A percentile compares a stretch with the other conserved stretches of the same genome.
phyloP scores from a whole-genome alignment of 1,140 invertebrate species.

The Nomia melanderi region DNA sequence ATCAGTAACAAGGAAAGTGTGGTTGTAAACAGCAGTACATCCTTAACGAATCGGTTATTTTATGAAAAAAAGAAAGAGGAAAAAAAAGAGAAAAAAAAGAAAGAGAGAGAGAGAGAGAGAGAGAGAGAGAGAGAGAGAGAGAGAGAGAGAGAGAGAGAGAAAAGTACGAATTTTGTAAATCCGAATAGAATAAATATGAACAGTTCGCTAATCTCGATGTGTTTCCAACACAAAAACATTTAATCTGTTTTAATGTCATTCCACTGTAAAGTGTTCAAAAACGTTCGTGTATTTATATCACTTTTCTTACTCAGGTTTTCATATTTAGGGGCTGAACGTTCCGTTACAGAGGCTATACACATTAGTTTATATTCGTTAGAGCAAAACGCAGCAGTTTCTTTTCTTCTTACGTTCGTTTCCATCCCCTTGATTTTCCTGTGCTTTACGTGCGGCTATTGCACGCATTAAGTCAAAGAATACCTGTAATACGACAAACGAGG shows the following conservation, averaged over 20 bases:
- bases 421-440: conserved; percentile 93
- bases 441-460: conserved; percentile 96
- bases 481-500: conserved; percentile 81
- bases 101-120: no score
- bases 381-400: conserved; percentile 93
- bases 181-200: conserved; percentile 24
- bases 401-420: conserved; percentile 93
- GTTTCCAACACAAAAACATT: conserved; percentile 37
- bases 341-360: conserved; percentile 48
- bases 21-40: conserved; percentile 24
- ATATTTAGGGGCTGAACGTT: conserved; percentile 54
- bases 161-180: conserved; percentile 24
- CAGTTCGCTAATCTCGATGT: conserved; percentile 24
- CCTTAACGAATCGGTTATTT: conserved; percentile 31
- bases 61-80: conserved; percentile 14
- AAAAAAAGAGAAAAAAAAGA: no score
- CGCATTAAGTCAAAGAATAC: conserved; percentile 99
- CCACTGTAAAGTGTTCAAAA: conserved; percentile 72
- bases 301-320: conserved; percentile 56
- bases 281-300: conserved; percentile 40
- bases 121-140: no score
- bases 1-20: conserved; percentile 11
- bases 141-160: no score
- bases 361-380: conserved; percentile 72
- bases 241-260: conserved; percentile 55